phyloP scores from a whole-genome alignment of 23 tunicate genomes.

The Corella eumyota region DNA sequence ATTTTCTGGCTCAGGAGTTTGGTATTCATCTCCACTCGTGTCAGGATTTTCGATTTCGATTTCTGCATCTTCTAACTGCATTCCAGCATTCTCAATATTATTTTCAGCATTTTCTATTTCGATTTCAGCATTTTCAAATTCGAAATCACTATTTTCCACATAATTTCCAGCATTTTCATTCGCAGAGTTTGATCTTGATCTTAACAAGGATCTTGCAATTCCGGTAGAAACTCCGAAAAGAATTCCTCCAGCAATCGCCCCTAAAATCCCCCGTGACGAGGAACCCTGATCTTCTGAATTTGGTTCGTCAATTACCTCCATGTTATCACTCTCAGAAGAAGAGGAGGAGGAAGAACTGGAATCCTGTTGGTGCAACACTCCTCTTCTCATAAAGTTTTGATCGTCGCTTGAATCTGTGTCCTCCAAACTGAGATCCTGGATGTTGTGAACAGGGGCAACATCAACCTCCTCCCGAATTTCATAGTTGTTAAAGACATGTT shows the following conservation, averaged over 20 bases:
- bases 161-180: neutral
- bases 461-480: no score
- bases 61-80: neutral
- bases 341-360: no score
- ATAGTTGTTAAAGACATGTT: no score
- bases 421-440: no score
- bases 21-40: no score
- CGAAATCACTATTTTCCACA: neutral
- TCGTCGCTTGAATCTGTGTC: no score
- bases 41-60: no score
- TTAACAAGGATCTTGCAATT: neutral
- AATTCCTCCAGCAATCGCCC: neutral
- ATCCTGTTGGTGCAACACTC: no score
- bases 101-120: neutral
- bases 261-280: neutral
- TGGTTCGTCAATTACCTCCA: neutral
- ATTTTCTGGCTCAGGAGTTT: no score
- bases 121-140: neutral
- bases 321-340: neutral
- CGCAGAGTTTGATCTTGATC: neutral
- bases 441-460: no score
- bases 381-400: no score
- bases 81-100: neutral
- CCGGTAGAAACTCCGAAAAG: neutral
- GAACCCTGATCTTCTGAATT: neutral